A percentile compares a stretch with the other conserved stretches of the same genome.
Conservation (phyloP, 2,888 invertebrate genomes). For the Ophraella communa region DNA sequence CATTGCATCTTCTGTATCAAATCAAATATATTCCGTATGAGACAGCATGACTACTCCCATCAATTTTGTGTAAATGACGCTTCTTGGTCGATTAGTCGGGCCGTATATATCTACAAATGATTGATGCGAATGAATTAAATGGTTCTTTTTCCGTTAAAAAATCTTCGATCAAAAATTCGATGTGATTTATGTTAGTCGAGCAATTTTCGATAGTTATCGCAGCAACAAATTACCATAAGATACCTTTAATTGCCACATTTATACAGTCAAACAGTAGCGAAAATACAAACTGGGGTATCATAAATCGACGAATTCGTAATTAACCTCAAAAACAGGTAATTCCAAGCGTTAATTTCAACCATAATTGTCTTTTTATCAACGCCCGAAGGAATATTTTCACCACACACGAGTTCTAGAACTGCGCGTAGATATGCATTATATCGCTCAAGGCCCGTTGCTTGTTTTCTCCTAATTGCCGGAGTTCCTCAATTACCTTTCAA, state of each 20-base stretch:
- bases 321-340: constrained; percentile 55
- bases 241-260: constrained; percentile 44
- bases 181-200: constrained; percentile 12
- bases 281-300: constrained; percentile 45
- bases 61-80: constrained; percentile 52
- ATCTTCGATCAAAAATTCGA: constrained; percentile 33
- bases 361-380: constrained; percentile 57
- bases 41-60: constrained; percentile 45
- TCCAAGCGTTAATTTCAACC: constrained; percentile 54
- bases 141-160: constrained; percentile 48
- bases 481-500: constrained; percentile 61
- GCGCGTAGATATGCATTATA: constrained; percentile 56
- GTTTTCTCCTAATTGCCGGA: constrained; percentile 57
- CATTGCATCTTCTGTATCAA: constrained; percentile 50
- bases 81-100: constrained; percentile 36
- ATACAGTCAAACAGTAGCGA: constrained; percentile 43
- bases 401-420: constrained; percentile 54
- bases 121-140: constrained; percentile 29
- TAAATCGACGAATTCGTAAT: constrained; percentile 52
- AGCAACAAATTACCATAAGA: constrained; percentile 26
- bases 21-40: constrained; percentile 44
- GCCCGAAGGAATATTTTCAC: constrained; percentile 54
- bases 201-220: constrained; percentile 15
- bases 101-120: constrained; percentile 33
- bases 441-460: constrained; percentile 50